Percentiles rank a stretch among this genome's conserved stretches.
Conservation (phyloP, 2,113 vertebrate species). For the Mystacornis crossleyi region DNA sequence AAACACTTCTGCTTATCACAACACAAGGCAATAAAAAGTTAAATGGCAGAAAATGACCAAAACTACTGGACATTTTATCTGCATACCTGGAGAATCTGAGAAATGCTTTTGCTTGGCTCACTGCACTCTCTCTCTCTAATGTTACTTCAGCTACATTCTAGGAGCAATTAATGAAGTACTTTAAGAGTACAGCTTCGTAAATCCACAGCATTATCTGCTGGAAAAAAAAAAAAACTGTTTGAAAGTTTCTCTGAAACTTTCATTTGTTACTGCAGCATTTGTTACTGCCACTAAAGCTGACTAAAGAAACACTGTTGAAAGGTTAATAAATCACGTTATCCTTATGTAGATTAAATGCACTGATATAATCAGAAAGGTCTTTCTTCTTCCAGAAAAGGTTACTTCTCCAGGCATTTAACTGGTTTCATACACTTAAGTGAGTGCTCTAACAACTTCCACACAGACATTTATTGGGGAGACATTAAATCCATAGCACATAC, state of each 20-base stretch:
- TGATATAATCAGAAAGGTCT: not conserved
- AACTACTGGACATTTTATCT: not conserved
- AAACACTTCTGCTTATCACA: not conserved
- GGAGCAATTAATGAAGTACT: not conserved
- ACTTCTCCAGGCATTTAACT: not conserved
- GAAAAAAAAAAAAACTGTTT: not conserved
- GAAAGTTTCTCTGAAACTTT: not conserved
- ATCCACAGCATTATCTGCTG: not conserved
- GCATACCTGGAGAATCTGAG: not conserved
- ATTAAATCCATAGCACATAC: not conserved
- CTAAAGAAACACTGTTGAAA: not conserved
- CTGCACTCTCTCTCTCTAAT: not conserved
- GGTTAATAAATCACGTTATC: not conserved
- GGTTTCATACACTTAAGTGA: not conserved
- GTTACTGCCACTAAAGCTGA: not conserved
- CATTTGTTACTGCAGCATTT: not conserved
- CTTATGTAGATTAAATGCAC: not conserved
- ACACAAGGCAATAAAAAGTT: not conserved
- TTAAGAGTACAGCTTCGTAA: not conserved
- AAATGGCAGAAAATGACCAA: not conserved
- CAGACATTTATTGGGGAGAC: not conserved
- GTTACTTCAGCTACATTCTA: not conserved
- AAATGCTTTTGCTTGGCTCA: not conserved
- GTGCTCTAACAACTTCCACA: not conserved
- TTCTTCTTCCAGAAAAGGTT: not conserved